Conservation (phyloP, 1,140 invertebrate genomes). For the Episyrphus balteatus region DNA sequence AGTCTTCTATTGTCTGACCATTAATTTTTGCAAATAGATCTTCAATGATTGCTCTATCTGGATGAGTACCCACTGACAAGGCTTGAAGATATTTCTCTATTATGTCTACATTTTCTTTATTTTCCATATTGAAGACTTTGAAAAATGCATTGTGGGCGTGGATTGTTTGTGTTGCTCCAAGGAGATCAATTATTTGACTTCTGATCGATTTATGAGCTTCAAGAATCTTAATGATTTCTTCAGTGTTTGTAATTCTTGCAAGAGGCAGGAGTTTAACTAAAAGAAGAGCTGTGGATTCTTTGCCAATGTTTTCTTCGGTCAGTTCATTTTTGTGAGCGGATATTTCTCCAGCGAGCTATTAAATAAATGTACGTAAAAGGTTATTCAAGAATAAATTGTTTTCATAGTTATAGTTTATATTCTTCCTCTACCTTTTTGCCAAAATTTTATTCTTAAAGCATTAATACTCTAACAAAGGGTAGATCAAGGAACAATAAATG, state of each 20-base stretch:
- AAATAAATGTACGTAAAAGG: not conserved
- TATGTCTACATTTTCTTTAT: slow-evolving; percentile 43
- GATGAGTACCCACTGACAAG: slow-evolving; percentile 51
- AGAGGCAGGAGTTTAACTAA: slow-evolving; percentile 51
- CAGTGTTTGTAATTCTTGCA: slow-evolving; percentile 43
- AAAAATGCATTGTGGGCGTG: slow-evolving; percentile 56
- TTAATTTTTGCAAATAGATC: slow-evolving; percentile 39
- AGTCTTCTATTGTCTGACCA: slow-evolving; percentile 35
- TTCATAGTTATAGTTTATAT: not conserved
- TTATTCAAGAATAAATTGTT: not conserved
- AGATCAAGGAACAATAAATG: no score
- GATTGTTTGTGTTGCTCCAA: slow-evolving; percentile 55
- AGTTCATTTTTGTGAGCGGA: slow-evolving; percentile 4
- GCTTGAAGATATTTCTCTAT: slow-evolving; percentile 64
- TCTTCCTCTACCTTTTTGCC: not conserved
- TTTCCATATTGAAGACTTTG: slow-evolving; percentile 48
- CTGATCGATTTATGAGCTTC: slow-evolving; percentile 43
- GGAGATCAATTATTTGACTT: slow-evolving; percentile 54
- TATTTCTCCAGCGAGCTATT: slow-evolving; percentile 2
- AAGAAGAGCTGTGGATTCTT: slow-evolving; percentile 47
- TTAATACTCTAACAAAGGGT: not conserved
- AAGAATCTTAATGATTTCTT: slow-evolving; percentile 50
- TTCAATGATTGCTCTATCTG: slow-evolving; percentile 45
- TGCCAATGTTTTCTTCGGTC: slow-evolving; percentile 41
- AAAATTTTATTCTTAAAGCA: not conserved